These are phyloP conservation scores for Strix uralensis DNA, from an alignment of 2,113 vertebrate genomes.

Conservation along the genomic window DNA sequence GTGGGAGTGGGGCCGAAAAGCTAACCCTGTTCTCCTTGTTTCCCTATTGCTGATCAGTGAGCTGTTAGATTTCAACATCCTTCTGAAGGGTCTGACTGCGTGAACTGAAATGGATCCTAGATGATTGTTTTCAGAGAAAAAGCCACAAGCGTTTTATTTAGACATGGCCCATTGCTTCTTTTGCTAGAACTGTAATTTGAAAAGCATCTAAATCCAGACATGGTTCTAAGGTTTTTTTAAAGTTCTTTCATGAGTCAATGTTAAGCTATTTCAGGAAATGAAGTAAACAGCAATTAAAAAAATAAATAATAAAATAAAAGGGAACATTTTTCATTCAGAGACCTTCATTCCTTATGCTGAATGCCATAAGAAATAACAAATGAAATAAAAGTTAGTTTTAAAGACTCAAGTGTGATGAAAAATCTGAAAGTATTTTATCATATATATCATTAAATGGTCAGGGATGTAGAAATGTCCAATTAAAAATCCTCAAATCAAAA, in stretches of 20 bases:
- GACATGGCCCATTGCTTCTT: neutral
- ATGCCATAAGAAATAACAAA: neutral
- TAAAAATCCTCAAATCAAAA: neutral
- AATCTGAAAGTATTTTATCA: neutral
- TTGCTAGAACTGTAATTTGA: neutral
- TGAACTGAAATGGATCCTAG: neutral
- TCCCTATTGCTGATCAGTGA: neutral
- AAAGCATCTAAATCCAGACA: neutral
- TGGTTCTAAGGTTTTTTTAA: neutral
- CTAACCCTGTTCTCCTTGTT: neutral
- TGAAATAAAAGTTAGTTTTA: neutral
- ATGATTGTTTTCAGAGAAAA: conserved; percentile 4
- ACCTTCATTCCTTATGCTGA: neutral
- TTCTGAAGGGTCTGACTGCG: neutral
- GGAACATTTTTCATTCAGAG: neutral
- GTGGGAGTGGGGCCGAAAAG: neutral
- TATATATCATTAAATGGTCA: neutral
- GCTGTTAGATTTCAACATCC: neutral
- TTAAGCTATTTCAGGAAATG: neutral
- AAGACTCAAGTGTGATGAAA: neutral
- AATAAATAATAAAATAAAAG: neutral
- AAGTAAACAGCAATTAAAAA: neutral
- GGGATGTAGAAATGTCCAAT: neutral
- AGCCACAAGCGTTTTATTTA: neutral
- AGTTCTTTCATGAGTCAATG: neutral